Conservation (phyloP, 2,888 invertebrate genomes). For the Dasysyrphus tricinctus region DNA sequence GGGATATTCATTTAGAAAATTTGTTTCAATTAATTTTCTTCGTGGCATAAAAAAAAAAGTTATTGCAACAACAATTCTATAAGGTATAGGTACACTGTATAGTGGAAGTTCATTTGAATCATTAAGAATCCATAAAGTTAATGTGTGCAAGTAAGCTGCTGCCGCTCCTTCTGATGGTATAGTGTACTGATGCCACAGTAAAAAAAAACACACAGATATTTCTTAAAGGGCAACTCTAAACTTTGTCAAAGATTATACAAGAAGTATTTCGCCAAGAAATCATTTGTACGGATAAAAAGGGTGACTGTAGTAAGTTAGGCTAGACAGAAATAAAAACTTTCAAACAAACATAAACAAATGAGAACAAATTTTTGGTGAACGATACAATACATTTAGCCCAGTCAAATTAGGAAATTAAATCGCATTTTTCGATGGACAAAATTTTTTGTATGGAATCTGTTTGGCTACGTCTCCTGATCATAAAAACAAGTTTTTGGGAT, state of each 20-base stretch:
- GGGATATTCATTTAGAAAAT: constrained; percentile 71
- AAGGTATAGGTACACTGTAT: background rate
- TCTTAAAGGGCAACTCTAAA: constrained; percentile 37
- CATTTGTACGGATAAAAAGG: too few species aligned
- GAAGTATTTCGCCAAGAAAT: constrained; percentile 16
- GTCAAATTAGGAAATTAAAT: too few species aligned
- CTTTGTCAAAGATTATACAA: constrained; percentile 33
- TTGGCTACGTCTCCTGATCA: too few species aligned
- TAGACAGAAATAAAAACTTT: too few species aligned
- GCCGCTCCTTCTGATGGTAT: background rate
- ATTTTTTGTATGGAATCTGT: too few species aligned
- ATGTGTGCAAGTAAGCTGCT: constrained; percentile 57
- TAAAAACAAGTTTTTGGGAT: too few species aligned
- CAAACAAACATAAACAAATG: too few species aligned
- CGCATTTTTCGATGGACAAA: too few species aligned
- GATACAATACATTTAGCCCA: too few species aligned
- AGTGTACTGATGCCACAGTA: background rate
- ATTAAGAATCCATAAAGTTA: constrained; percentile 74
- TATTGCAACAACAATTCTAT: constrained; percentile 32
- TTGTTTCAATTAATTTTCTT: constrained; percentile 67
- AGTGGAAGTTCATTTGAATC: constrained; percentile 65
- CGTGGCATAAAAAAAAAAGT: constrained; percentile 47
- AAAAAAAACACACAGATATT: constrained; percentile 16
- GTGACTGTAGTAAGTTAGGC: too few species aligned
- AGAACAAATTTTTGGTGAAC: too few species aligned